Base-by-base conservation (phyloP, 2,797 vertebrate species). In the Setipinna tenuifilis region DNA sequence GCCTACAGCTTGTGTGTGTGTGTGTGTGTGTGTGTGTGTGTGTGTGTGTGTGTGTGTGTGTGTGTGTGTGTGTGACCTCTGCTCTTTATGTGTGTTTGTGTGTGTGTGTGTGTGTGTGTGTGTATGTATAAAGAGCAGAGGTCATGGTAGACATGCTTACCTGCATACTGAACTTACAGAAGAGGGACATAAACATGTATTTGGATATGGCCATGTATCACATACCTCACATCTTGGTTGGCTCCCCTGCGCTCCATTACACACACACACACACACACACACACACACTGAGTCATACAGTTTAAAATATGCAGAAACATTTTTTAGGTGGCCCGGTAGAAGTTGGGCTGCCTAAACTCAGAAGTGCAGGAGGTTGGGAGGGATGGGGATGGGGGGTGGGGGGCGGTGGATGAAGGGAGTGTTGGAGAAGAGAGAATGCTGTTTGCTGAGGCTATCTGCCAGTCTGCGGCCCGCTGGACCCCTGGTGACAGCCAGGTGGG, bases 381-480 rank as follows among this genome's bases (percentile, higher is more conserved):
- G 50, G 50, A 54, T 54, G 50, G 44, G 28, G 41, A 28, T 21
- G 81, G 14, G 5, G 90, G 89, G 91, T 92, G 90, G 92, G 93
- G 92, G 68, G 7, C 0, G 6, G 48, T 57, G 83, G 50, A 44
- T 87, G 88, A 88, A 91, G 82, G 82, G 62, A 1, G 21, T 81
- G 91, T 90, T 90, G 41, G 16, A 68, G 82, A 87, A 90, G 91
- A 92, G 84, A 84, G 90, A 90, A 23, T 50, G 65, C 83, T 84
- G 84, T 86, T 87, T 82, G 84, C 83, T 48, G 62, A 87, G 82
- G 86, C 83, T 75, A 6, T 81, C 57, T 82, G 86, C 75, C 86
- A 31, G 84, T 86, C 89, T 86, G 86, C 81, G 83, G 61, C 31
- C 62, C 6, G 62, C 61, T 25, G 23, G 41, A 78, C 31, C 65